Evolutionary conservation across 23 tunicate genomes (phyloP).

Genomic region (Styela clava): DNA sequence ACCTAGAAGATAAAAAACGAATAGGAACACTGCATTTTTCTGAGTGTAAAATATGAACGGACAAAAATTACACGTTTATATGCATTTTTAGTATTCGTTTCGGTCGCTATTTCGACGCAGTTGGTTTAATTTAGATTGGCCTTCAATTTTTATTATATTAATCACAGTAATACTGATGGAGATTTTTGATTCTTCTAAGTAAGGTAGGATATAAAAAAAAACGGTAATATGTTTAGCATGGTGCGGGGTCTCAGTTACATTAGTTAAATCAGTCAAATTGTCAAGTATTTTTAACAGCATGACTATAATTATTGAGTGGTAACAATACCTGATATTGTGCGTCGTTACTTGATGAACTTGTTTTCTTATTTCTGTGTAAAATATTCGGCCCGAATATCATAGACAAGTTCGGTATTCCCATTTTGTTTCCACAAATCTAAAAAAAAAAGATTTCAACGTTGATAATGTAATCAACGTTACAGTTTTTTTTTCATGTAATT

Average conservation of each 20-base stretch:
- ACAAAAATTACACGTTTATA: not conserved
- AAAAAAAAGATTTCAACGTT: too few relatives aligned
- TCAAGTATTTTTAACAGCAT: too few relatives aligned
- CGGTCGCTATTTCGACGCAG: not conserved
- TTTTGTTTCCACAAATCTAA: slow-evolving; percentile 84
- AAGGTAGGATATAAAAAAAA: not conserved
- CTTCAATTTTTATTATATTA: not conserved
- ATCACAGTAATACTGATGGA: not conserved
- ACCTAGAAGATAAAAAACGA: slow-evolving; percentile 32
- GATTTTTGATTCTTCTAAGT: not conserved
- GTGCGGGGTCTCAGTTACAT: too few relatives aligned
- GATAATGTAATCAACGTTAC: too few relatives aligned
- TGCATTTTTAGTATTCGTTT: not conserved
- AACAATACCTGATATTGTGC: slow-evolving; percentile 75
- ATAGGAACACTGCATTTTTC: not conserved
- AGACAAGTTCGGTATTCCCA: slow-evolving; percentile 68
- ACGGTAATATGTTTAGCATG: not conserved
- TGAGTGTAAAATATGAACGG: not conserved
- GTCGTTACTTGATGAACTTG: slow-evolving; percentile 29
- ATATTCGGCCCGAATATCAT: slow-evolving; percentile 91
- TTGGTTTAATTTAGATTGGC: not conserved
- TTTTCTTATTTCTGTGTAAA: slow-evolving; percentile 66
- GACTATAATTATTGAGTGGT: too few relatives aligned
- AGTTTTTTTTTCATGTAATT: too few relatives aligned
- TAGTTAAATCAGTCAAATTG: too few relatives aligned